phyloP scores from a whole-genome alignment of 2,888 invertebrate genomes.

The Cryptosula pallasiana region DNA sequence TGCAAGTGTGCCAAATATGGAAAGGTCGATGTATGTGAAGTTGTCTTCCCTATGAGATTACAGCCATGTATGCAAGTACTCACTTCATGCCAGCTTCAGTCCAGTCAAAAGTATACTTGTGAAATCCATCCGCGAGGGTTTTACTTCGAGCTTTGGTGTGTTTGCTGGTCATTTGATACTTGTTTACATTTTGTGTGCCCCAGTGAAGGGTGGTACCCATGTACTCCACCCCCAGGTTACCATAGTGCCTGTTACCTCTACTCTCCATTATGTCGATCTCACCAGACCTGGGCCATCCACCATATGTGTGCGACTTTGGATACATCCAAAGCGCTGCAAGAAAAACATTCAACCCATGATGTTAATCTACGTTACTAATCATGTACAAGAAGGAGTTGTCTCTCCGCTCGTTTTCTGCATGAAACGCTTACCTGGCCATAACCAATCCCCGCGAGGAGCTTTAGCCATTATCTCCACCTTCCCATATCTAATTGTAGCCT shows the following conservation, averaged over 20 bases:
- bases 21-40: no score
- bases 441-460: constrained; percentile 68
- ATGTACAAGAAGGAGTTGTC: no score
- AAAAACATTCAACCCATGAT: no score
- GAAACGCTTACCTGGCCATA: constrained; percentile 68
- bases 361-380: no score
- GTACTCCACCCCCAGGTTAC: constrained; percentile 39
- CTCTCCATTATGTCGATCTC: constrained; percentile 68
- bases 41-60: no score
- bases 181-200: constrained; percentile 59
- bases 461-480: constrained; percentile 63
- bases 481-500: constrained; percentile 64
- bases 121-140: constrained; percentile 58
- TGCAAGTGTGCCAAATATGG: no score
- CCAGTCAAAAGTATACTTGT: constrained; percentile 66
- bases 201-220: constrained; percentile 63
- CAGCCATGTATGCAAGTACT: no score
- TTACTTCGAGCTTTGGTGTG: background rate
- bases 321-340: constrained; percentile 66
- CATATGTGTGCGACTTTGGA: constrained; percentile 63
- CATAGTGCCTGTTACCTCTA: constrained; percentile 27
- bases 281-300: constrained; percentile 68
- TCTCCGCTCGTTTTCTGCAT: no score
- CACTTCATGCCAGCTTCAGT: constrained; percentile 36
- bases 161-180: constrained; percentile 27